These are phyloP conservation scores for Limanda limanda DNA, from an alignment of 2,113 vertebrate genomes.

Conservation along the genomic window DNA sequence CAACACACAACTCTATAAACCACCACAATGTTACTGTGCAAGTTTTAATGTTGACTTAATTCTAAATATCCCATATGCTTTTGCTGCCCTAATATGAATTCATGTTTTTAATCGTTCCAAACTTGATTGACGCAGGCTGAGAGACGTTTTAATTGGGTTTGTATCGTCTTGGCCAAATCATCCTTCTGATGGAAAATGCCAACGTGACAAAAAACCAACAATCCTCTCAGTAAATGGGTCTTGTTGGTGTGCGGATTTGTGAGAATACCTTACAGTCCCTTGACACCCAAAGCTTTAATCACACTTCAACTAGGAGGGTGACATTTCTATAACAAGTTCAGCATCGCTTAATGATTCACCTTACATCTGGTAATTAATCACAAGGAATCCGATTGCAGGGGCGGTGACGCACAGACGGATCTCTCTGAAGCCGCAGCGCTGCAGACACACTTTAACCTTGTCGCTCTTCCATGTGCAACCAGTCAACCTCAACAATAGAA, in stretches of 20 bases:
- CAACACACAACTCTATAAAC: no score
- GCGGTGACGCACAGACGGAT: slow-evolving; percentile 12
- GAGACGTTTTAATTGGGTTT: no score
- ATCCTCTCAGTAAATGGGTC: no score
- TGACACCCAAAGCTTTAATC: slow-evolving; percentile 50
- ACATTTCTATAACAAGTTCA: slow-evolving; percentile 56
- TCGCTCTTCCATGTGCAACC: slow-evolving; percentile 24
- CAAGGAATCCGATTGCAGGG: not conserved
- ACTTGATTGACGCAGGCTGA: no score
- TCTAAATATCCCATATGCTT: no score
- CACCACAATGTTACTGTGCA: no score
- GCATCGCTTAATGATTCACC: slow-evolving; percentile 67
- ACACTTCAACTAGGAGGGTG: not conserved
- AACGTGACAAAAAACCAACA: not conserved
- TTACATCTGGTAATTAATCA: slow-evolving; percentile 65
- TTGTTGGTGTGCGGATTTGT: not conserved
- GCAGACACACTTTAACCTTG: slow-evolving; percentile 12
- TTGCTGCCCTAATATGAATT: no score
- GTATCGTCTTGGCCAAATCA: no score
- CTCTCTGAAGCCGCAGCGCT: not conserved
- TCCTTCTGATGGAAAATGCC: not conserved
- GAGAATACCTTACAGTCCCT: slow-evolving; percentile 21
- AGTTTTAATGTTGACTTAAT: no score
- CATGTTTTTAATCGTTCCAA: no score
- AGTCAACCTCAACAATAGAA: slow-evolving; percentile 12